phyloP scores from a whole-genome alignment of 1,140 invertebrate species.

The Sinonovacula constricta region DNA sequence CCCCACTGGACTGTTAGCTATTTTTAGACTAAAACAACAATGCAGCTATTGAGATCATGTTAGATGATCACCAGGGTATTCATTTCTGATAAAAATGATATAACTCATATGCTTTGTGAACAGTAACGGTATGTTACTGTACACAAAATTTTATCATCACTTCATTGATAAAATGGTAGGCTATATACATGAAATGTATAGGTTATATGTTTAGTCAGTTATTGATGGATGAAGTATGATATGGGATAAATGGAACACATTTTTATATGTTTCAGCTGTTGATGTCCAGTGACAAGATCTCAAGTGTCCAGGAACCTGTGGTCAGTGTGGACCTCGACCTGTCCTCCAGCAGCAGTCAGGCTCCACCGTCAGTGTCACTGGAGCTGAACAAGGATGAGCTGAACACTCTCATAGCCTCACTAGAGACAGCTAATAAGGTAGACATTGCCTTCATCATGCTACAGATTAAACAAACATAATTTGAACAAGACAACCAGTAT shows the following conservation, averaged over 20 bases:
- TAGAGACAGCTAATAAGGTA: conserved; percentile 74
- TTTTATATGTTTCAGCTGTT: conserved; percentile 62
- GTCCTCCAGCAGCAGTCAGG: conserved; percentile 46
- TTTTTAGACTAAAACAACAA: background rate
- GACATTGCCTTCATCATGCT: too few species aligned
- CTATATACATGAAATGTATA: too few species aligned
- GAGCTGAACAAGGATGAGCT: conserved; percentile 69
- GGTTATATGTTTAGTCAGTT: too few species aligned
- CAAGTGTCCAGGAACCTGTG: conserved; percentile 67
- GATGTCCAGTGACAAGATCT: conserved; percentile 72
- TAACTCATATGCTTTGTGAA: background rate
- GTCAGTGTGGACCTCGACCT: conserved; percentile 67
- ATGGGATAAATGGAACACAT: too few species aligned
- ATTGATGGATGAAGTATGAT: too few species aligned
- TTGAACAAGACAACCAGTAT: too few species aligned
- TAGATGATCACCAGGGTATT: too few species aligned
- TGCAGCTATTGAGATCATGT: too few species aligned
- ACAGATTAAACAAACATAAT: too few species aligned
- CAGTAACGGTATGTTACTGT: background rate
- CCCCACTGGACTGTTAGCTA: background rate
- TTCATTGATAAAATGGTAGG: too few species aligned
- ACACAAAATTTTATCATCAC: too few species aligned
- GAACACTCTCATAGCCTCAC: conserved; percentile 62
- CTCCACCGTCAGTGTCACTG: conserved; percentile 63
- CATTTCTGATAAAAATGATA: background rate